phyloP scores from a whole-genome alignment of 1,140 invertebrate species.

The Drosophila kurseongensis region DNA sequence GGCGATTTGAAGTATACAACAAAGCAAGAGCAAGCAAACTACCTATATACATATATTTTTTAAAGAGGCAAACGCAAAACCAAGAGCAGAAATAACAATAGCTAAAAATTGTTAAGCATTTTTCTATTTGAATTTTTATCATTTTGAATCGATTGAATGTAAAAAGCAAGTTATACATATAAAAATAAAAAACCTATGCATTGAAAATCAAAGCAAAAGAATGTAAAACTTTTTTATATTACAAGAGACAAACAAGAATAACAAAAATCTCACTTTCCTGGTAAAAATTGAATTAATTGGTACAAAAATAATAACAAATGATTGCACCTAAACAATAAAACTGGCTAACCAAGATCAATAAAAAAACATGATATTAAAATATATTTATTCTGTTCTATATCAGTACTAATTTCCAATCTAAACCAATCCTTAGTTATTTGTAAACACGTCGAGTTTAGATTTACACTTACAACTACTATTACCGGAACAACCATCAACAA shows the following conservation, averaged over 20 bases:
- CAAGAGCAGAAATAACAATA: constrained; percentile 63
- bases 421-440: constrained; percentile 56
- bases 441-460: constrained; percentile 41
- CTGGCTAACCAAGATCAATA: constrained; percentile 59
- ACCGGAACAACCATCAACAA: constrained; percentile 40
- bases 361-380: constrained; percentile 19
- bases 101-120: constrained; percentile 79
- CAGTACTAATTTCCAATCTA: constrained; percentile 45
- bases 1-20: constrained; percentile 45
- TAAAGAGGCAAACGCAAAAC: constrained; percentile 49
- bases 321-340: constrained; percentile 75
- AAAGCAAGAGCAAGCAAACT: constrained; percentile 32
- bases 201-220: constrained; percentile 52
- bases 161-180: constrained; percentile 57
- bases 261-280: constrained; percentile 70
- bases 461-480: constrained; percentile 55
- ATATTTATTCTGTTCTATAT: constrained; percentile 23
- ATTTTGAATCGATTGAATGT: constrained; percentile 72
- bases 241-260: constrained; percentile 70
- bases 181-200: constrained; percentile 35
- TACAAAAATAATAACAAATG: constrained; percentile 38
- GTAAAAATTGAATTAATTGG: constrained; percentile 60
- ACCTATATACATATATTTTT: constrained; percentile 69
- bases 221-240: constrained; percentile 72
- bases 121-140: constrained; percentile 78